Percentiles rank a stretch among this genome's conserved stretches.
Conservation (phyloP, 2,888 invertebrate genomes). For the Tetragonula carbonaria region DNA sequence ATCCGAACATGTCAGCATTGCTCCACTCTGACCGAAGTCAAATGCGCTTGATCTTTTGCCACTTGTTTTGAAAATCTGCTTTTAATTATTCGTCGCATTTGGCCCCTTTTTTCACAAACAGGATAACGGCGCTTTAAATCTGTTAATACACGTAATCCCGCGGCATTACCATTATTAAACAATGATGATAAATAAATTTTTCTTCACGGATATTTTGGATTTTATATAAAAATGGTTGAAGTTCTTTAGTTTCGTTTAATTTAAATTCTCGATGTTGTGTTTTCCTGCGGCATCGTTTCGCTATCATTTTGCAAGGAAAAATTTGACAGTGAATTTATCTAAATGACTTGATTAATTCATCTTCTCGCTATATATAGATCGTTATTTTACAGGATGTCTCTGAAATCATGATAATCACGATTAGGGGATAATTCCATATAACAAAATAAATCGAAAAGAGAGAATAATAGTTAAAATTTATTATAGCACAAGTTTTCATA, state of each 20-base stretch:
- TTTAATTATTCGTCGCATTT: slow-evolving; percentile 36
- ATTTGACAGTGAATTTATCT: neutral
- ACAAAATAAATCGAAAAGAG: no score
- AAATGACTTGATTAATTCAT: neutral
- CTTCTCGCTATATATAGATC: neutral
- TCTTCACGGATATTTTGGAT: neutral
- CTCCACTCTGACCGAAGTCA: slow-evolving; percentile 21
- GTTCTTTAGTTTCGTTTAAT: neutral
- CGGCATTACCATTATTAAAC: neutral
- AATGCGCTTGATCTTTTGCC: slow-evolving; percentile 58
- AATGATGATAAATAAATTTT: neutral
- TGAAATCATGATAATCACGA: no score
- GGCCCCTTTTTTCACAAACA: neutral
- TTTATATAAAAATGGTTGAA: no score
- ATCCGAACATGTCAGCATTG: slow-evolving; percentile 79
- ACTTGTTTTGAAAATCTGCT: slow-evolving; percentile 37
- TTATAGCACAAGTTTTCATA: no score
- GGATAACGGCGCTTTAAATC: slow-evolving; percentile 4
- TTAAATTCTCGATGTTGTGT: neutral
- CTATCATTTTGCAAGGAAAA: neutral
- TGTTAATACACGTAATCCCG: neutral
- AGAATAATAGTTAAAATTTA: no score
- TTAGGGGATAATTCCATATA: no score
- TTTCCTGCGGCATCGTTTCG: neutral
- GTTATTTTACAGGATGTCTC: neutral